Conservation (phyloP, 37 sponge, comb jelly and placozoan species). For the Crambe crambe region DNA sequence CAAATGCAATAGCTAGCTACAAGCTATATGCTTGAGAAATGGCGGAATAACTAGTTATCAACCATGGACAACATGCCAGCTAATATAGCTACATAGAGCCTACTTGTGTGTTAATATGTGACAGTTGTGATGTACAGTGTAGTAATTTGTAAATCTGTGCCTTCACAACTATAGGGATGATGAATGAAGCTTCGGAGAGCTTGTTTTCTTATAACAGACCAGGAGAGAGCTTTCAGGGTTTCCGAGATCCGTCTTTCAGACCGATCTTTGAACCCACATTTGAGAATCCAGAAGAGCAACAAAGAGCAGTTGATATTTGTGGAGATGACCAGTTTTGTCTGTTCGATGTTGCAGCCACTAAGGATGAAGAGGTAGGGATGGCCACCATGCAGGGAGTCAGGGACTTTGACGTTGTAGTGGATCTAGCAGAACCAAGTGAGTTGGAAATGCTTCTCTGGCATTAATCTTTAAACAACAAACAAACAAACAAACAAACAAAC, state of each 20-base stretch:
- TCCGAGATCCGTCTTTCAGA: slow-evolving; percentile 35
- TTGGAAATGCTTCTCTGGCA: too few species aligned
- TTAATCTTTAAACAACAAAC: too few species aligned
- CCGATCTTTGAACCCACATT: slow-evolving; percentile 44
- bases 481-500: too few species aligned
- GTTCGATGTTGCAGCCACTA: slow-evolving; percentile 60
- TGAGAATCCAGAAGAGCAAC: slow-evolving; percentile 24
- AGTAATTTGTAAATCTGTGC: too few species aligned
- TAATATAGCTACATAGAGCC: too few species aligned
- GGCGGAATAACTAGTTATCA: too few species aligned
- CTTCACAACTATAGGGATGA: slow-evolving; percentile 67
- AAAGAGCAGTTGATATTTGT: slow-evolving; percentile 43
- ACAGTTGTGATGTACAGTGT: too few species aligned
- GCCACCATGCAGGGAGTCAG: slow-evolving; percentile 33
- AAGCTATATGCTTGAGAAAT: too few species aligned
- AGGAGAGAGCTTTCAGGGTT: slow-evolving; percentile 11
- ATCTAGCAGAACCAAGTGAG: slow-evolving; percentile 39
- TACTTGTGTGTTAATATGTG: too few species aligned
- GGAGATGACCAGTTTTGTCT: slow-evolving; percentile 39
- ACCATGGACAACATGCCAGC: too few species aligned
- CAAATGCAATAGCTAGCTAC: too few species aligned
- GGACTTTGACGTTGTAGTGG: slow-evolving; percentile 28
- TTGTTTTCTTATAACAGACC: slow-evolving; percentile 21
- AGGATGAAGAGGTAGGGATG: slow-evolving; percentile 38
- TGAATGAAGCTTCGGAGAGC: slow-evolving; percentile 19